Evolutionary conservation across 2,113 vertebrate genomes (phyloP).

Genomic region (Aramus guarauna): DNA sequence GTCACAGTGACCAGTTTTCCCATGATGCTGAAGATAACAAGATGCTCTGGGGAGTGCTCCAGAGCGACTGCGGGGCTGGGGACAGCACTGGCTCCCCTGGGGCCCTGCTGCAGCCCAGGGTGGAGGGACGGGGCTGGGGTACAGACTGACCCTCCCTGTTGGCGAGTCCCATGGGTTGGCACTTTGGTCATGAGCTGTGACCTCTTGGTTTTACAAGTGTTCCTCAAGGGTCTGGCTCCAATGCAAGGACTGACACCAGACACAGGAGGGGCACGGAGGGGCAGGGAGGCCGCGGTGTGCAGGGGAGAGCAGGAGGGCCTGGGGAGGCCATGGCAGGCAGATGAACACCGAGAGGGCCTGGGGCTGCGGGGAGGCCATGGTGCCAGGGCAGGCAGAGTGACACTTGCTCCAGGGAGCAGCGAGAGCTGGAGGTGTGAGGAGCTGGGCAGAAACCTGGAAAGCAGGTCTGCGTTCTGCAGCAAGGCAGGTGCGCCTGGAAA

Average conservation of each 20-base stretch:
- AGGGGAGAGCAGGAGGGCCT: neutral
- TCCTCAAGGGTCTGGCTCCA: accelerated
- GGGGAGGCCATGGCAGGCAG: neutral
- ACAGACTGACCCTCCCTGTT: neutral
- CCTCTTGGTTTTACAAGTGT: neutral
- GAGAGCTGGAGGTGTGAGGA: neutral
- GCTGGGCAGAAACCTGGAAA: neutral
- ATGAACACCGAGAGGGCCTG: neutral
- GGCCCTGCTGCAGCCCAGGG: neutral
- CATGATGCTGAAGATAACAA: neutral
- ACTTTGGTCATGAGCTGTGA: neutral
- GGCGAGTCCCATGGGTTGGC: accelerated
- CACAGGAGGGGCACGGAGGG: neutral
- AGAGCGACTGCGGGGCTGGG: neutral
- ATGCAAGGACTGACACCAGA: neutral
- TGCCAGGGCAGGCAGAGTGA: neutral
- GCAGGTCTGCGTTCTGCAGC: too few species aligned
- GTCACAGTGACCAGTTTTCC: neutral
- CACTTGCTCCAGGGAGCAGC: neutral
- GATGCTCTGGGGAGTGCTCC: accelerated
- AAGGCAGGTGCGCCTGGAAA: neutral
- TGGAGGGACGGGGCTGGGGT: neutral
- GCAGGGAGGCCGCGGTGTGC: neutral
- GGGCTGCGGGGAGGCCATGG: neutral
- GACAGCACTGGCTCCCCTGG: neutral